phyloP scores from a whole-genome alignment of 2,888 invertebrate genomes.

The Colostygia pectinataria region DNA sequence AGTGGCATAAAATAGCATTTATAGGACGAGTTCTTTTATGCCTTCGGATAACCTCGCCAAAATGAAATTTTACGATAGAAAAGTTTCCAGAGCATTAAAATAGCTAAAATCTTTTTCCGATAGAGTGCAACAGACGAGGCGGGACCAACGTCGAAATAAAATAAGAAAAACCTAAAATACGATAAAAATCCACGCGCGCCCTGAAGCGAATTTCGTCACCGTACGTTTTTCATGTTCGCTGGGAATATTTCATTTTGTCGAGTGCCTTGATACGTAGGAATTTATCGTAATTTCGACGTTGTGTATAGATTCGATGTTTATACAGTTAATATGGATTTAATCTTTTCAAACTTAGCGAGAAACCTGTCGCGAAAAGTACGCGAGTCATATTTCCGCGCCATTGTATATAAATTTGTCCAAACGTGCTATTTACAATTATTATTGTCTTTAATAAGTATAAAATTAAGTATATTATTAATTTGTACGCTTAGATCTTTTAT shows the following conservation, averaged over 20 bases:
- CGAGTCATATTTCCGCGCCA: too few species aligned
- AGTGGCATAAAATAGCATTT: too few species aligned
- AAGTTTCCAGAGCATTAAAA: conserved; percentile 14
- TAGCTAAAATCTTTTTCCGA: conserved; percentile 27
- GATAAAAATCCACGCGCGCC: conserved; percentile 19
- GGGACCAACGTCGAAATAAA: conserved; percentile 32
- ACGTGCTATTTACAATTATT: too few species aligned
- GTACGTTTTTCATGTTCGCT: conserved; percentile 36
- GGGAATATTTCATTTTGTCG: conserved; percentile 53
- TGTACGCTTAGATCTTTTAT: too few species aligned
- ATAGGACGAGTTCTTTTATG: too few species aligned
- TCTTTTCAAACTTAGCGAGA: too few species aligned
- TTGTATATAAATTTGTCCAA: too few species aligned
- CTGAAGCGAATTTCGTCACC: conserved; percentile 47
- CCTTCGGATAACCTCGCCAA: too few species aligned
- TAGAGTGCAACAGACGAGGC: conserved; percentile 38
- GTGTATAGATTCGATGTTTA: neutral
- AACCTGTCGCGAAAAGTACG: too few species aligned
- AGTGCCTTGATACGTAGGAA: conserved; percentile 21
- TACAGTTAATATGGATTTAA: too few species aligned
- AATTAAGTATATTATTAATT: too few species aligned
- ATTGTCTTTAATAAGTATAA: too few species aligned
- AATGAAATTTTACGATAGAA: conserved; percentile 20
- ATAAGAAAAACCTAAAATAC: conserved; percentile 16
- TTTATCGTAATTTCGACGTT: neutral